Base-by-base conservation (phyloP, 2,113 vertebrate genomes). In the Synchiropus splendidus region DNA sequence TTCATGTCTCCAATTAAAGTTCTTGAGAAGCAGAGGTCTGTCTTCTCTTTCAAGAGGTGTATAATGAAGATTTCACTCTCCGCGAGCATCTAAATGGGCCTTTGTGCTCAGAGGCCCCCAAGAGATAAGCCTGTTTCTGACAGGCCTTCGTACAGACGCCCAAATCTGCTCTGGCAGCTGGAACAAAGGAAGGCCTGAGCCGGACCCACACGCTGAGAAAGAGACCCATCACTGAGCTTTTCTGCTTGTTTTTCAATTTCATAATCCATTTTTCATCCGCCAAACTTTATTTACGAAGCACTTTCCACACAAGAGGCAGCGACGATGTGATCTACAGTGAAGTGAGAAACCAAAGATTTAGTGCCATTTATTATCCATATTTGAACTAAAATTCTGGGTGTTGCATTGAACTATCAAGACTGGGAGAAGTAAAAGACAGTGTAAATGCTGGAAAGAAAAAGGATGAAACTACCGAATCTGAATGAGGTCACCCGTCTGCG, bases 111-210 rank as follows among this genome's bases (percentile, higher is more conserved):
- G 70, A 75, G 74, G 77, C 73, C 74, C 70, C 73, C 48, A 64
- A 72, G 72, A 82, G 75, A 79, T 83, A 78, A 83, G 76, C 80
- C 74, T 77, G 80, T 76, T 81, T 78, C 70, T 79, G 78, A 79
- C 78, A 79, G 76, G 66, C 74, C 70, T 71, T 72, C 42, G 67
- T 77, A 74, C 76, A 64, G 72, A 78, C 60, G 52, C 74, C 74
- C 41, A 79, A 83, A 83, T 81, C 70, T 73, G 72, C 74, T 74
- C 58, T 82, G 78, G 75, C 80, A 81, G 78, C 76, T 81, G 76
- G 74, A 81, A 81, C 80, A 81, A 81, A 78, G 67, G 50, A 60
- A 67, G 55, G 59, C 64, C 59, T 53, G 65, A 72, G 72, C 74
- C 62, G 33, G 51, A 67, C 56, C 54, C 6, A 33, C 57, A 34